Base-by-base conservation (phyloP, 2,888 invertebrate genomes). In the Danaus chrysippus region DNA sequence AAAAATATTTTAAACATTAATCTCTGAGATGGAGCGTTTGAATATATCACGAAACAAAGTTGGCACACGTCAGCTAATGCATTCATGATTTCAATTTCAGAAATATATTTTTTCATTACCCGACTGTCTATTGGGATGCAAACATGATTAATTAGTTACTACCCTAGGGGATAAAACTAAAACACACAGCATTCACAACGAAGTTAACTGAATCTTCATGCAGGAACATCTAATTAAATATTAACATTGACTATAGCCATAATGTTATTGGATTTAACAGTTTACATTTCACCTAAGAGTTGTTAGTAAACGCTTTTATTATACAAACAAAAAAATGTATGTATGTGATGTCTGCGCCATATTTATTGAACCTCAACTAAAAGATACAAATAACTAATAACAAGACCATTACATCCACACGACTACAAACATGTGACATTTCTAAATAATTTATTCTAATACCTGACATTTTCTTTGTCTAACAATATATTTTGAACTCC, bases 171-270 rank as follows among this genome's bases (percentile, higher is more conserved):
- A 17, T 17, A 15, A 49, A 49, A 17, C 17, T n/a, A 15, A 49
- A 49, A 49, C 49, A 17, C 49, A 15, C 13, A 46, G 15, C 49
- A 49, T 49, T 15, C 49, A 17, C 49, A 17, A 49, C 49, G 9
- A 17, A 49, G 15, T 49, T 49, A 49, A 10, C 17, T 17, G 9
- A 46, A 15, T 10, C 11, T 3, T 17, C 49, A 17, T 17, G 15
- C 9, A 49, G 1, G 15, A 17, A 3, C 10, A 17, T 10, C n/a
- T 34, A 54, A 23, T 49, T 49, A 49, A 17, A 17, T 17, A 49
- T 17, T n/a, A n/a, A 43, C 43, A n/a, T 43, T 11, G 10, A 1
- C 10, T 43, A 5, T 43, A 43, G 43, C 11, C 3, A 43, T 43
- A n/a, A n/a, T 43, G 11, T 43, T 43, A 43, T 43, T 43, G 12